These are phyloP conservation scores for Aldabrachelys gigantea DNA, from an alignment of 2,113 vertebrate genomes.

Conservation along the genomic window DNA sequence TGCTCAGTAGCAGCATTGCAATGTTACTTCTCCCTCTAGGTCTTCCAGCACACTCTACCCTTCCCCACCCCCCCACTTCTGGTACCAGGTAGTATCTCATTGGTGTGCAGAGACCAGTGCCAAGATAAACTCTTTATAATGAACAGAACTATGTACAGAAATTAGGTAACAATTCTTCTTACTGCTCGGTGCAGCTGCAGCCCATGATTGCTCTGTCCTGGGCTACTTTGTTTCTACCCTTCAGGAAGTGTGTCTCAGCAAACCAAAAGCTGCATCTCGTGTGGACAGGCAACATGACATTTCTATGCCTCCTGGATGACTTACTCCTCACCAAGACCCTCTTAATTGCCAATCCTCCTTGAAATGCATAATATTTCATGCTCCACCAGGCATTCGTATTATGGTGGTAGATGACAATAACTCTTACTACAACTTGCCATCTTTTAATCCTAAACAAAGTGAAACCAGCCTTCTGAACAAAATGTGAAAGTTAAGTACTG, in stretches of 20 bases:
- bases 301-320: neutral
- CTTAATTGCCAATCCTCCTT: neutral
- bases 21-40: neutral
- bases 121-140: neutral
- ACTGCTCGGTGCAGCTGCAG: neutral
- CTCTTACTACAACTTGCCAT: neutral
- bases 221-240: neutral
- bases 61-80: neutral
- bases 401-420: neutral
- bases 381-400: neutral
- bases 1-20: neutral
- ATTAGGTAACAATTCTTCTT: neutral
- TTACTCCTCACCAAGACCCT: neutral
- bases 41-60: neutral
- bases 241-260: neutral
- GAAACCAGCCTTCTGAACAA: neutral
- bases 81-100: neutral
- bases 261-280: neutral
- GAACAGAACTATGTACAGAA: neutral
- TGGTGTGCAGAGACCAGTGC: neutral
- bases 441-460: neutral
- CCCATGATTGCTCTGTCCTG: neutral
- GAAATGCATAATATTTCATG: neutral
- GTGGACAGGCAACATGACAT: neutral
- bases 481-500: neutral